Evolutionary conservation across 2,797 vertebrate genomes (phyloP).

Genomic region (Hirundo rustica): DNA sequence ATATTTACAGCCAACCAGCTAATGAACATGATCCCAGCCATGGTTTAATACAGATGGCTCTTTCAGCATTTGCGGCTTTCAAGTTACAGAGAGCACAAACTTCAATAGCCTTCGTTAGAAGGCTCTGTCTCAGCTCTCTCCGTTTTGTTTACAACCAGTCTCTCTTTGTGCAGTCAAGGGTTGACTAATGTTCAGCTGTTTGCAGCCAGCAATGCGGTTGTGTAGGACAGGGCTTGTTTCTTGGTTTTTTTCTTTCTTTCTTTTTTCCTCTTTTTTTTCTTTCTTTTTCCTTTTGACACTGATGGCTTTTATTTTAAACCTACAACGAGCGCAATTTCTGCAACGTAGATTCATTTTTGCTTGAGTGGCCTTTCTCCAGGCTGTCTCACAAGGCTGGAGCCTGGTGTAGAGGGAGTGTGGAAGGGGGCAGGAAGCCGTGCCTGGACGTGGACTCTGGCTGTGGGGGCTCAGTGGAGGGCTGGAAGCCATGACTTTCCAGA

Average conservation of each 20-base stretch:
- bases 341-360: neutral
- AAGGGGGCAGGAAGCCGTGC: neutral
- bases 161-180: slow-evolving; percentile 59
- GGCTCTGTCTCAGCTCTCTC: slow-evolving; percentile 40
- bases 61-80: slow-evolving; percentile 63
- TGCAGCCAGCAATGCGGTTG: neutral
- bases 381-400: neutral
- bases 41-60: slow-evolving; percentile 53
- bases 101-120: slow-evolving; percentile 70
- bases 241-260: neutral
- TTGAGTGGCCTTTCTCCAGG: neutral
- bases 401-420: neutral
- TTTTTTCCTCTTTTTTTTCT: neutral
- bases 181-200: slow-evolving; percentile 56
- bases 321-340: neutral
- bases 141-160: slow-evolving; percentile 60
- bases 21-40: slow-evolving; percentile 68
- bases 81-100: slow-evolving; percentile 69
- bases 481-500: neutral
- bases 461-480: accelerated
- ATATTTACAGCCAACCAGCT: slow-evolving; percentile 73
- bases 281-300: neutral
- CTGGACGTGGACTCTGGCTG: accelerated
- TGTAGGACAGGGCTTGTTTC: neutral
- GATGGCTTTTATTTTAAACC: slow-evolving; percentile 31